Conservation (phyloP, 2,797 vertebrate species). For the Leptodactylus fallax region DNA sequence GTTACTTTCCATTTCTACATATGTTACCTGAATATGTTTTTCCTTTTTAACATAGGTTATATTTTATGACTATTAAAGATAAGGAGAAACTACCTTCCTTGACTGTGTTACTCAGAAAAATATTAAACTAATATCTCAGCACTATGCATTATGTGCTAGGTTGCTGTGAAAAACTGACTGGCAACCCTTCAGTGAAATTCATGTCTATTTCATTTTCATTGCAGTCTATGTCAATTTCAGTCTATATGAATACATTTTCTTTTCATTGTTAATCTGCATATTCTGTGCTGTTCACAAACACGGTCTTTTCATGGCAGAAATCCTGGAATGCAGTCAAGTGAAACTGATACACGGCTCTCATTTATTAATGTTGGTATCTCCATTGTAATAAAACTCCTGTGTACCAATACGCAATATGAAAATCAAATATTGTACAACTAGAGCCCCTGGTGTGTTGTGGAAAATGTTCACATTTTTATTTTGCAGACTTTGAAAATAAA, state of each 20-base stretch:
- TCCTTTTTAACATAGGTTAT: slow-evolving; percentile 11
- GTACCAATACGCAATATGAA: slow-evolving; percentile 41
- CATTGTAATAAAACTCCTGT: slow-evolving; percentile 48
- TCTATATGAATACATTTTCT: slow-evolving; percentile 58
- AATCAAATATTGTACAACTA: slow-evolving; percentile 43
- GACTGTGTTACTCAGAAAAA: not conserved
- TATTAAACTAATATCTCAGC: slow-evolving; percentile 24
- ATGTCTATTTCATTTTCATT: slow-evolving; percentile 52
- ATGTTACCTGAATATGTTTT: not conserved
- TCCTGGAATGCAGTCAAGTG: slow-evolving; percentile 45
- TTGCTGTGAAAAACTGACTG: slow-evolving; percentile 37
- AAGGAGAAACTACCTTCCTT: not conserved
- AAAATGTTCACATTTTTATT: slow-evolving; percentile 30
- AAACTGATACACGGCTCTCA: slow-evolving; percentile 49
- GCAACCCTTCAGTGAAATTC: slow-evolving; percentile 22
- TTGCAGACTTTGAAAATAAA: slow-evolving; percentile 1
- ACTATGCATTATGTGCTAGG: not conserved
- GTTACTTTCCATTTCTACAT: not conserved
- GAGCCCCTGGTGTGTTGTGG: slow-evolving; percentile 24
- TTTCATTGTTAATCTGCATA: slow-evolving; percentile 57
- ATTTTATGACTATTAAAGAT: not conserved
- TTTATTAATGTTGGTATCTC: slow-evolving; percentile 53
- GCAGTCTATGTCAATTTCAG: slow-evolving; percentile 41
- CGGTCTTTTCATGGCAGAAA: slow-evolving; percentile 36
- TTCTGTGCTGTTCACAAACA: slow-evolving; percentile 38